phyloP scores from a whole-genome alignment of 2,797 vertebrate species.

The Hippopotamyrus pictus region DNA sequence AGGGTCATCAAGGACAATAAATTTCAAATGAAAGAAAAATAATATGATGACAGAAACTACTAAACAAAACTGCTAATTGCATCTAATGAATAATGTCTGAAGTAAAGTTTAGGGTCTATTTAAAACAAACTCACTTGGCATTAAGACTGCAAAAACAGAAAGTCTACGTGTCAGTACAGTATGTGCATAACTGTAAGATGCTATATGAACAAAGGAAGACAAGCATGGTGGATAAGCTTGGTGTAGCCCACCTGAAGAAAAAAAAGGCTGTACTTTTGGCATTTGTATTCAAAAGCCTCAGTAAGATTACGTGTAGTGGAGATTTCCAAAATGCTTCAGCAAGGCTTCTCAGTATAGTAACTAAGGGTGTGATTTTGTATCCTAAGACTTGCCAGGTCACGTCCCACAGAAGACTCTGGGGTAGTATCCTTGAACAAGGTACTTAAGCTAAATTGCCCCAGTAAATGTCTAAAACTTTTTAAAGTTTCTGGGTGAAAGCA shows the following conservation, averaged over 20 bases:
- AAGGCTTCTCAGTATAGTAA: neutral
- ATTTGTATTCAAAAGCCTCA: neutral
- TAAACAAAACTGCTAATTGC: neutral
- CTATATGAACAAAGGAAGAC: neutral
- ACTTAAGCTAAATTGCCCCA: neutral
- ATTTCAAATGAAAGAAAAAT: constrained; percentile 21
- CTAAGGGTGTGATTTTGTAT: neutral
- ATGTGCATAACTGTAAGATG: neutral
- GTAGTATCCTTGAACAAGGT: neutral
- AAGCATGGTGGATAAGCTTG: neutral
- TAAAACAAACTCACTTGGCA: neutral
- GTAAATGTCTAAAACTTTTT: neutral
- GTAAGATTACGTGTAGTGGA: neutral
- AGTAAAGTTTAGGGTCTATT: neutral
- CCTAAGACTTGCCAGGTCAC: neutral
- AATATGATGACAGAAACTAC: neutral
- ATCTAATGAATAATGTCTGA: neutral
- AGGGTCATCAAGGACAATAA: constrained; percentile 74
- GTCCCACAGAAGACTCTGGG: neutral
- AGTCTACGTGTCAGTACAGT: neutral
- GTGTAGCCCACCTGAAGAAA: neutral
- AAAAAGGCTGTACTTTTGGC: neutral
- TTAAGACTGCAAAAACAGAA: neutral
- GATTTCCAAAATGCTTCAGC: neutral
- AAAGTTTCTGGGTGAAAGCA: neutral